These are phyloP conservation scores for Pangasius larnaudii DNA, from an alignment of 2,797 vertebrate species.

Conservation along the genomic window DNA sequence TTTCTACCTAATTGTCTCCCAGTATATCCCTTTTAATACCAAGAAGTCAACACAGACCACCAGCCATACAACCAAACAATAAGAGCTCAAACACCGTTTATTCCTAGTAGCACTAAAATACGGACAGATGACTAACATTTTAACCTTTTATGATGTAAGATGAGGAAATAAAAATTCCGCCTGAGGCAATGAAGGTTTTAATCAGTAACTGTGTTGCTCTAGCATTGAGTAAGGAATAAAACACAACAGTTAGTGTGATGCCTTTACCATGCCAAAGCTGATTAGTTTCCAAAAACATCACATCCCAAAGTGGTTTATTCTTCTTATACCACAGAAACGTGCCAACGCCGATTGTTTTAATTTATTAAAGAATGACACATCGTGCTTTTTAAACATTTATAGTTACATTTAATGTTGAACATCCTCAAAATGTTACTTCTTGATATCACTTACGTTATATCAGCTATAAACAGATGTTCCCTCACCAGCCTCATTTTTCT, in stretches of 20 bases:
- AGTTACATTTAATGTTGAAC: not conserved
- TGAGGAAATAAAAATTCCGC: not conserved
- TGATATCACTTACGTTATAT: not conserved
- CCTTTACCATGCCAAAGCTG: not conserved
- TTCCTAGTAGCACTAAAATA: not conserved
- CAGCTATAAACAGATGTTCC: not conserved
- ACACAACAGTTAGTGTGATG: not conserved
- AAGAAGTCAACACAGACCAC: not conserved
- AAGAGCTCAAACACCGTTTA: not conserved
- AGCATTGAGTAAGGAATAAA: not conserved
- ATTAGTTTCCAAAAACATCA: not conserved
- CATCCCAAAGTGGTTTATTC: not conserved
- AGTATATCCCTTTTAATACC: not conserved
- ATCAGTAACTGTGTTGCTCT: not conserved
- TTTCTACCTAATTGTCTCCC: not conserved
- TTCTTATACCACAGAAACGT: not conserved
- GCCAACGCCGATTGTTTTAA: not conserved
- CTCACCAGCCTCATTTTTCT: no score
- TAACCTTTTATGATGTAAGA: not conserved
- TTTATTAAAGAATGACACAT: not conserved
- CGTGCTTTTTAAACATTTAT: not conserved
- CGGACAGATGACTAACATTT: not conserved
- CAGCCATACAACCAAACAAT: not conserved
- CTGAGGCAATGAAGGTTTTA: not conserved
- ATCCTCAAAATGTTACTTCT: not conserved